These are phyloP conservation scores for Calonectris borealis DNA, from an alignment of 2,113 vertebrate species.

Conservation along the genomic window DNA sequence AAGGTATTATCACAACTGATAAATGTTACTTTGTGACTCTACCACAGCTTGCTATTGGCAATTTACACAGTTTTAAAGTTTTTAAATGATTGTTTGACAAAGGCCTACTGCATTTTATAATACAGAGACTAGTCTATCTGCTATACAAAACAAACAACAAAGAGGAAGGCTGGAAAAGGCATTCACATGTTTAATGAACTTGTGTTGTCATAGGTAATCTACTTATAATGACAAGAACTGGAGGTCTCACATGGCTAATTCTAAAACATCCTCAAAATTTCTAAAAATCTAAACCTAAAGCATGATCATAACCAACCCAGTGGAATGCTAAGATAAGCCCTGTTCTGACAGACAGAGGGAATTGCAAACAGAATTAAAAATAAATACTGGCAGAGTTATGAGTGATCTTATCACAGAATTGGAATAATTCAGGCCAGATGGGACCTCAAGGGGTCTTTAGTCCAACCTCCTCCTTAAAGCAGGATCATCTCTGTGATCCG, in stretches of 20 bases:
- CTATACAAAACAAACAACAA: neutral
- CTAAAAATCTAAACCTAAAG: neutral
- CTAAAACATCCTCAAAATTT: neutral
- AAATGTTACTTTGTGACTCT: neutral
- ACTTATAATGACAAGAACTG: neutral
- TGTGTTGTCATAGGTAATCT: neutral
- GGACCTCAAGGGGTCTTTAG: neutral
- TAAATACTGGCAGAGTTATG: neutral
- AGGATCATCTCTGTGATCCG: neutral
- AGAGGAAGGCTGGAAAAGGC: neutral
- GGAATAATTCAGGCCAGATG: neutral
- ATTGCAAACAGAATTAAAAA: neutral
- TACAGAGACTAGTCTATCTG: neutral
- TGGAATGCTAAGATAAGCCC: neutral
- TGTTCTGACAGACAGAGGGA: neutral
- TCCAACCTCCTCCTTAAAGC: neutral
- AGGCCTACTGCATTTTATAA: neutral
- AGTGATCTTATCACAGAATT: neutral
- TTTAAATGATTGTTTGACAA: neutral
- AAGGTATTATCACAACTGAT: neutral
- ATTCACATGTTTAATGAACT: neutral
- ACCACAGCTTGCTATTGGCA: neutral
- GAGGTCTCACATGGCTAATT: neutral
- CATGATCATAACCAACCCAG: neutral
- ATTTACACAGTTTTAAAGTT: neutral